These are phyloP conservation scores for Oxytorus armatus DNA, from an alignment of 2,888 invertebrate genomes.

Conservation along the genomic window DNA sequence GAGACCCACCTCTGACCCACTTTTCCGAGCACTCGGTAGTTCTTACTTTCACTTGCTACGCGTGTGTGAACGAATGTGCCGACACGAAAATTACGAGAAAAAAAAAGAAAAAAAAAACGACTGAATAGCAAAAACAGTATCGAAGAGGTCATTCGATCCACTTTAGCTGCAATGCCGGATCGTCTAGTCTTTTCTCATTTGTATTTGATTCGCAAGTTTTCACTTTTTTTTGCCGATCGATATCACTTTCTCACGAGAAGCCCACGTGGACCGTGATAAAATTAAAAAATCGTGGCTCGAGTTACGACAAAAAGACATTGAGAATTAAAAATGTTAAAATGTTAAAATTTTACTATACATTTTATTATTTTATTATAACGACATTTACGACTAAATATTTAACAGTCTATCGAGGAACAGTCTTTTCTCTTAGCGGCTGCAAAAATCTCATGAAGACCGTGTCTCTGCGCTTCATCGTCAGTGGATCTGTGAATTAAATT, in stretches of 20 bases:
- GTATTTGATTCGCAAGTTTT: constrained; percentile 47
- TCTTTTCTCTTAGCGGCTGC: constrained; percentile 80
- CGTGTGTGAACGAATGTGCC: constrained; percentile 62
- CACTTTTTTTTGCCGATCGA: constrained; percentile 48
- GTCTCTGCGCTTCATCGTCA: constrained; percentile 76
- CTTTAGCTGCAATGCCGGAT: constrained; percentile 9
- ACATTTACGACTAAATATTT: constrained; percentile 2
- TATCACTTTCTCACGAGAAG: constrained; percentile 54
- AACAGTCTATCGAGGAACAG: constrained; percentile 79
- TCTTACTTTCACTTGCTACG: constrained; percentile 72
- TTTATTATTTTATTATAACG: constrained; percentile 13
- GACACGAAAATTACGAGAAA: constrained; percentile 46
- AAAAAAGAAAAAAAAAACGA: constrained; percentile 28
- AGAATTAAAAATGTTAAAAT: neutral
- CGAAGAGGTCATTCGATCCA: constrained; percentile 42
- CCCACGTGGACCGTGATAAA: constrained; percentile 49
- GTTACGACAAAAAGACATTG: constrained; percentile 4
- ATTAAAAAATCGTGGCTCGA: constrained; percentile 41
- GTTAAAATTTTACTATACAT: neutral
- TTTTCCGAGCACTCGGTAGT: constrained; percentile 62
- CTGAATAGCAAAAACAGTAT: constrained; percentile 43
- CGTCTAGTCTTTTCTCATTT: constrained; percentile 40
- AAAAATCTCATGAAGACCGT: constrained; percentile 80
- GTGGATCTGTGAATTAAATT: constrained; percentile 75
- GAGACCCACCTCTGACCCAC: constrained; percentile 71